phyloP scores from a whole-genome alignment of 2,797 vertebrate species.

The Semotilus atromaculatus region DNA sequence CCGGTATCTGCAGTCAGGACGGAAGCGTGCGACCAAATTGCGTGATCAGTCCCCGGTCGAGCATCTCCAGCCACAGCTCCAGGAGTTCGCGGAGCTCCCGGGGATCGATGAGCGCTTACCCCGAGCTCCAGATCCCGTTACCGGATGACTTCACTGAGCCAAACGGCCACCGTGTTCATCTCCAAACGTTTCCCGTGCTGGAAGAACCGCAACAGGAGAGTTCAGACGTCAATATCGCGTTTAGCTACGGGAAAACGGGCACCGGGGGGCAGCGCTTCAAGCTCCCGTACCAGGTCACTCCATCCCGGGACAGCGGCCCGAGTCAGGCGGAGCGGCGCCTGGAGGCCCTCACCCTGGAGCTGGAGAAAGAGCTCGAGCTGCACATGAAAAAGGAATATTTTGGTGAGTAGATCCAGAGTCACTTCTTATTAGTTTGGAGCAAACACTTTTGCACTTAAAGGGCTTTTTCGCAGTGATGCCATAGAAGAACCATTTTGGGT shows the following conservation, averaged over 20 bases:
- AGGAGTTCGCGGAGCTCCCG: constrained; percentile 87
- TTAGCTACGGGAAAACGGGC: constrained; percentile 66
- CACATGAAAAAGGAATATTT: constrained; percentile 98
- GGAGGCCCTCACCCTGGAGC: constrained; percentile 93
- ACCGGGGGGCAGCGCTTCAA: constrained; percentile 81
- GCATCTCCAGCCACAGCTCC: constrained; percentile 95
- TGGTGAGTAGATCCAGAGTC: constrained; percentile 78
- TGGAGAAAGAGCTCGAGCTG: constrained; percentile 96
- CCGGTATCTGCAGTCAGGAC: constrained; percentile 84
- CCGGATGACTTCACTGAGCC: constrained; percentile 82
- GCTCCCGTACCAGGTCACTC: constrained; percentile 89
- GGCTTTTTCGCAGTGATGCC: too few species aligned
- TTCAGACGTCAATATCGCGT: constrained; percentile 67
- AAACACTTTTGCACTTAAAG: too few species aligned
- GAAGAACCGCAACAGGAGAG: constrained; percentile 71
- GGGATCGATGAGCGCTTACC: constrained; percentile 90
- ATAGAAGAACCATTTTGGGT: neutral
- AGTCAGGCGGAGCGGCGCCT: constrained; percentile 92
- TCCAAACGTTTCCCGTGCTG: constrained; percentile 76
- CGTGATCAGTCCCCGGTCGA: constrained; percentile 89
- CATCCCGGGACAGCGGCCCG: constrained; percentile 87
- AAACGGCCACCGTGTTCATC: constrained; percentile 72
- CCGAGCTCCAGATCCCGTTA: constrained; percentile 84
- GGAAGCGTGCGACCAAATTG: constrained; percentile 73
- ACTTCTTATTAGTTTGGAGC: neutral